A percentile compares a stretch with the other conserved stretches of the same genome.
These are phyloP conservation scores for Coecobrya sp. DNA, from an alignment of 2,888 invertebrate genomes.

Conservation along the genomic window DNA sequence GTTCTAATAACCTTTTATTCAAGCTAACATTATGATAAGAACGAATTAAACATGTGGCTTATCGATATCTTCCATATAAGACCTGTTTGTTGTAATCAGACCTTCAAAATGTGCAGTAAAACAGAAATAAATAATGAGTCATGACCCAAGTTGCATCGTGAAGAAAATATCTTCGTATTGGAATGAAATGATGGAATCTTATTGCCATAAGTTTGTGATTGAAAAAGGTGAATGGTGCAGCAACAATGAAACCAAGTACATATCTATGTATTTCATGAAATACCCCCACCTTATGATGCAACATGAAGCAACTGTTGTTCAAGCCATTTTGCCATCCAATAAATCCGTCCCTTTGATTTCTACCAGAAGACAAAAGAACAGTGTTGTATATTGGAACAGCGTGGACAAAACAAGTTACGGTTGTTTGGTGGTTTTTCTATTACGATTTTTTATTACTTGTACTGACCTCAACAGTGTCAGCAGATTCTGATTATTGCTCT, in stretches of 20 bases:
- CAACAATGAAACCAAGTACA: conserved; percentile 2
- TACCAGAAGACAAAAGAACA: background rate
- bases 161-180: background rate
- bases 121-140: background rate
- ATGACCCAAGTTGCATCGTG: background rate
- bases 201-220: background rate
- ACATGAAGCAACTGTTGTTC: conserved; percentile 56
- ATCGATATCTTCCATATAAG: no score
- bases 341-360: conserved; percentile 65
- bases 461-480: conserved; percentile 61
- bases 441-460: background rate
- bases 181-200: background rate
- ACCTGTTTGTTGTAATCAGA: no score
- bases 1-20: background rate
- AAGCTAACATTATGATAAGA: no score
- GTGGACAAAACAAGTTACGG: background rate
- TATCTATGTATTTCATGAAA: background rate
- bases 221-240: conserved; percentile 9
- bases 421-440: background rate
- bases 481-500: conserved; percentile 61
- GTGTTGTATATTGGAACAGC: background rate
- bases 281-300: conserved; percentile 68
- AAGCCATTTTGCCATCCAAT: conserved; percentile 56
- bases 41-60: no score
- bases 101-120: background rate